Base-by-base conservation (phyloP, 2,888 invertebrate species). In the Clepsis dumicolana region DNA sequence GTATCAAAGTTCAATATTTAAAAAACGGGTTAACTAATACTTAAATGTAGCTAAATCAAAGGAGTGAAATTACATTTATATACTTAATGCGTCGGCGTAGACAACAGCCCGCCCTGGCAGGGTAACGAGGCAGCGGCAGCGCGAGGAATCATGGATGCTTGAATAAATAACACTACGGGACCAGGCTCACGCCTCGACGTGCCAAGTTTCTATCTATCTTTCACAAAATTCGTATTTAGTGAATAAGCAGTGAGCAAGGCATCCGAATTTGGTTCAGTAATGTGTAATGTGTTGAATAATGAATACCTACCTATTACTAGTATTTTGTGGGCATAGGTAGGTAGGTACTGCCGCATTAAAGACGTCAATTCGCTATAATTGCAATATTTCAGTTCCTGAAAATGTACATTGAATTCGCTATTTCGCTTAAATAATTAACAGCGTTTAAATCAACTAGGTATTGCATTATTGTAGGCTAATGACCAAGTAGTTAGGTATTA, bases 81-180 rank as follows among this genome's bases (percentile, higher is more conserved):
- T 48, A n/a, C n/a, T n/a, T n/a, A 48, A 38, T 50, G 48, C 44
- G 38, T 48, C 38, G 65, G 25, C 59, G 65, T 54, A 35, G 32
- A 21, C 29, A 16, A 29, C 27, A 29, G 35, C 52, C 61, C 57
- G 44, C 59, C 38, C 54, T 24, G 50, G 66, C 50, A 41, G 27
- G 18, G 44, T 27, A 25, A 54, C 63, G 41, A 57, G 48, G 53
- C 57, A 52, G 68, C 25, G 44, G 32, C 38, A n/a, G 52, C 59
- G 56, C 35, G 50, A 63, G 70, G 72, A 75, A 74, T 75, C 73
- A 74, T 74, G 71, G 71, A 68, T 68, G 73, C 72, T 75, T 77
- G 76, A 78, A 77, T 78, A 75, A 76, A 61, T 76, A 74, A 77
- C 67, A 48, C 38, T 41, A 10, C 57, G 69, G 60, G 71, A 71